phyloP scores from a whole-genome alignment of 2,113 vertebrate genomes.

The Cardinalis cardinalis region DNA sequence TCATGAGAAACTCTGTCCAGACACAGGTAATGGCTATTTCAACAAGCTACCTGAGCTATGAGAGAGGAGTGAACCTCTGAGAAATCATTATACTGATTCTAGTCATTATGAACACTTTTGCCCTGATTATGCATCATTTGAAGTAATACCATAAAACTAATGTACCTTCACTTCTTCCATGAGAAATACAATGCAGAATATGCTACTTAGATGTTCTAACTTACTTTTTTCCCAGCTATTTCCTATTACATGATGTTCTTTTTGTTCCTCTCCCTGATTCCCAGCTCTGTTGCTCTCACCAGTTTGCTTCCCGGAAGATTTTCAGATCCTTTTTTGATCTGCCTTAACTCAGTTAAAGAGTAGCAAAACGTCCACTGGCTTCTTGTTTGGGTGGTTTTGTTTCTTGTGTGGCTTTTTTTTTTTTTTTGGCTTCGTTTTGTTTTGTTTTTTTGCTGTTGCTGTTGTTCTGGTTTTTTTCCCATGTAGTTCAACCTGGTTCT shows the following conservation, averaged over 20 bases:
- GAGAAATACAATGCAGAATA: not conserved
- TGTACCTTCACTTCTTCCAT: not conserved
- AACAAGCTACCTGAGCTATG: not conserved
- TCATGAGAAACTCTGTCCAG: not conserved
- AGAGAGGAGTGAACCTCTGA: not conserved
- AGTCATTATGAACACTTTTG: not conserved
- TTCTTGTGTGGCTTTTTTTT: accelerated
- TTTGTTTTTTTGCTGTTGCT: accelerated
- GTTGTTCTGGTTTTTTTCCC: not conserved
- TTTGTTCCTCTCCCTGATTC: not conserved
- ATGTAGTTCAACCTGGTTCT: not conserved
- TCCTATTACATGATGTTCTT: not conserved
- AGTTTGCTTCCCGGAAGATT: not conserved
- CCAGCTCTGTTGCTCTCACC: not conserved
- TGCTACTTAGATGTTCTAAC: not conserved
- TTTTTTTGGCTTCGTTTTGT: too few relatives aligned
- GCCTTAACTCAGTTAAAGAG: not conserved
- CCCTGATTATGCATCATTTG: not conserved
- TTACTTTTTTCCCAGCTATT: not conserved
- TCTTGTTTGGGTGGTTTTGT: not conserved
- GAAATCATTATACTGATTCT: not conserved
- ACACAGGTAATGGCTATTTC: not conserved
- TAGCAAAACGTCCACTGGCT: not conserved
- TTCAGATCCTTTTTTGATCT: not conserved
- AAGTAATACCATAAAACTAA: not conserved